Evolutionary conservation across 1,140 invertebrate species (phyloP).

Genomic region (Harpegnathos saltator): DNA sequence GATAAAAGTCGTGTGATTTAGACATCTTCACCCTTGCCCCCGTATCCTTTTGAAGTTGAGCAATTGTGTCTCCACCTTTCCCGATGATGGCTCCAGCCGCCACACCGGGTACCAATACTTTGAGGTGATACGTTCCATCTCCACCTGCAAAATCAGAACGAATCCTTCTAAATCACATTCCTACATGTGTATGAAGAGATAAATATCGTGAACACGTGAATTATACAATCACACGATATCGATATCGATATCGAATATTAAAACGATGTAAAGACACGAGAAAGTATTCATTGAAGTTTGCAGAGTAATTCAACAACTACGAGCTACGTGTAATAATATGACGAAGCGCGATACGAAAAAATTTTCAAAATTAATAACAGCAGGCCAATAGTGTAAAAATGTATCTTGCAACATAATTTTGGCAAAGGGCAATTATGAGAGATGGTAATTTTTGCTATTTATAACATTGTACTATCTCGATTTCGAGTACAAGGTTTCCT

Average conservation of each 20-base stretch:
- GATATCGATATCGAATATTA: background rate
- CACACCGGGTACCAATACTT: constrained; percentile 97
- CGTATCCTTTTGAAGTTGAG: constrained; percentile 97
- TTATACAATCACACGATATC: background rate
- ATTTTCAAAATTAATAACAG: too few relatives aligned
- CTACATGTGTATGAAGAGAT: background rate
- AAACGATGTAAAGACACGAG: background rate
- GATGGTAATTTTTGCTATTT: too few relatives aligned
- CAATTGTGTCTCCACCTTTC: constrained; percentile 98
- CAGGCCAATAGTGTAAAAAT: too few relatives aligned
- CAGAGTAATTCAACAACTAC: too few relatives aligned
- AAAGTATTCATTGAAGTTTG: constrained; percentile 7
- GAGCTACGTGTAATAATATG: too few relatives aligned
- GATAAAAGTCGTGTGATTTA: constrained; percentile 99
- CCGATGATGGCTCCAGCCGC: constrained; percentile 99
- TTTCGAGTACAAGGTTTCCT: too few relatives aligned
- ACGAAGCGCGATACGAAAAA: too few relatives aligned
- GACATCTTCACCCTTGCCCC: constrained; percentile 99
- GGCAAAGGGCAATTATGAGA: too few relatives aligned
- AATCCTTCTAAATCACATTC: background rate
- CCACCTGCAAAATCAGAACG: constrained; percentile 84
- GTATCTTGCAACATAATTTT: too few relatives aligned
- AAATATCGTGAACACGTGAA: background rate
- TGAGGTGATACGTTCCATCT: constrained; percentile 95
- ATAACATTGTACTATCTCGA: too few relatives aligned